Evolutionary conservation across 2,797 vertebrate genomes (phyloP).

Genomic region (Protosalanx chinensis): DNA sequence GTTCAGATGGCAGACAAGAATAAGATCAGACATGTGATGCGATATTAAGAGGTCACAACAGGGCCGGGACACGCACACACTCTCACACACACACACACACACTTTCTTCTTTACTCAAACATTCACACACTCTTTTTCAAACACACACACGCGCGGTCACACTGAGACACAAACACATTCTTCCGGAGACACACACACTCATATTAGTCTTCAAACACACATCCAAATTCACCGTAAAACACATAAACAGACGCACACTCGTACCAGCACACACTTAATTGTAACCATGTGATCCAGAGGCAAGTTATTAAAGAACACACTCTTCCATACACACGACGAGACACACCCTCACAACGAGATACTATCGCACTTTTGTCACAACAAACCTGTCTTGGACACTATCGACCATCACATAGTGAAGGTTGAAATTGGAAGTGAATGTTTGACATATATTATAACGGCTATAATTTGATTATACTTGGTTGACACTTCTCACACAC

Average conservation of each 20-base stretch:
- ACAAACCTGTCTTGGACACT: conserved; percentile 38
- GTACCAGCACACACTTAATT: conserved; percentile 49
- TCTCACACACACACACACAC: conserved; percentile 1
- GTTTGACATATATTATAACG: conserved; percentile 68
- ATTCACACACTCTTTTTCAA: not conserved
- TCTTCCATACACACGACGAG: conserved; percentile 32
- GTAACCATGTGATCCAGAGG: conserved; percentile 64
- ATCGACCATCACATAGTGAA: conserved; percentile 45
- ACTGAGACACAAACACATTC: conserved; percentile 20
- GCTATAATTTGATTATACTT: conserved; percentile 74
- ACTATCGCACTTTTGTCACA: conserved; percentile 54
- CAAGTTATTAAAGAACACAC: conserved; percentile 41
- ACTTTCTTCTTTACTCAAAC: conserved; percentile 24
- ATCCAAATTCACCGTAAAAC: conserved; percentile 9
- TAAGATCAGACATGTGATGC: conserved; percentile 78
- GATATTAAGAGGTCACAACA: conserved; percentile 76
- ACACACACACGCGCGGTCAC: not conserved
- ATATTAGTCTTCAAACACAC: not conserved
- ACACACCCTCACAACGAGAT: conserved; percentile 40
- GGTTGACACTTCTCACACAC: conserved; percentile 64
- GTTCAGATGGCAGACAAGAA: conserved; percentile 75
- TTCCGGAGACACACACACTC: conserved; percentile 13
- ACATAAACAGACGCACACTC: conserved; percentile 12
- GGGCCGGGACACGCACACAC: conserved; percentile 51
- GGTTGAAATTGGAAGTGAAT: conserved; percentile 67